Percentiles rank a stretch among this genome's conserved stretches.
These are phyloP conservation scores for Stenodera caucasica DNA, from an alignment of 2,888 invertebrate genomes.

Conservation along the genomic window DNA sequence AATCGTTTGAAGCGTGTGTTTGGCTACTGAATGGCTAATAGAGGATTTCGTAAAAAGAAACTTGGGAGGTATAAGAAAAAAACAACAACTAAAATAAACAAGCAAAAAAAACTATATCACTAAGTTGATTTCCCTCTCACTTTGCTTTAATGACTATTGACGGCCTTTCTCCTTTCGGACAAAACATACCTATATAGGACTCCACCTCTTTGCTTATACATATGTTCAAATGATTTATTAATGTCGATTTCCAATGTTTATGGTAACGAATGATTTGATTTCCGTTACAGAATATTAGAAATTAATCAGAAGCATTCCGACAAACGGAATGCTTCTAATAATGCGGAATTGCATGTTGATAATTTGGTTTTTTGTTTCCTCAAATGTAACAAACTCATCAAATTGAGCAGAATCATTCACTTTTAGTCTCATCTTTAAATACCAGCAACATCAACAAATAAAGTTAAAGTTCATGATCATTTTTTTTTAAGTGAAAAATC, in stretches of 20 bases:
- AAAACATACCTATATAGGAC: background rate
- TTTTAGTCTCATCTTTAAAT: background rate
- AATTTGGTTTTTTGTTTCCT: background rate
- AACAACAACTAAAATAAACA: conserved; percentile 11
- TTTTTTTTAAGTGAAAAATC: background rate
- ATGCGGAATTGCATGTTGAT: background rate
- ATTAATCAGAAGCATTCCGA: background rate
- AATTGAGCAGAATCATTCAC: background rate
- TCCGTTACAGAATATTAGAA: background rate
- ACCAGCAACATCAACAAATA: background rate
- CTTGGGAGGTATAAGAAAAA: background rate
- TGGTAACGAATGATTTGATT: background rate
- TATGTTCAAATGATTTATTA: background rate
- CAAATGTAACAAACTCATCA: too few species aligned
- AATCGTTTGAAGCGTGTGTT: background rate
- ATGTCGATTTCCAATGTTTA: background rate
- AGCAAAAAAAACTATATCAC: conserved; percentile 31
- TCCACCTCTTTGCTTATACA: background rate
- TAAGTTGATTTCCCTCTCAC: conserved; percentile 33
- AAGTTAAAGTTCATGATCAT: background rate
- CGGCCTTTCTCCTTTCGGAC: conserved; percentile 22
- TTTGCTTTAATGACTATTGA: conserved; percentile 10
- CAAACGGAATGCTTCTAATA: background rate
- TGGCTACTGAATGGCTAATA: conserved; percentile 1
- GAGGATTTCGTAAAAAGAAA: background rate